These are phyloP conservation scores for Ataeniobius toweri DNA, from an alignment of 2,797 vertebrate species.

Conservation along the genomic window DNA sequence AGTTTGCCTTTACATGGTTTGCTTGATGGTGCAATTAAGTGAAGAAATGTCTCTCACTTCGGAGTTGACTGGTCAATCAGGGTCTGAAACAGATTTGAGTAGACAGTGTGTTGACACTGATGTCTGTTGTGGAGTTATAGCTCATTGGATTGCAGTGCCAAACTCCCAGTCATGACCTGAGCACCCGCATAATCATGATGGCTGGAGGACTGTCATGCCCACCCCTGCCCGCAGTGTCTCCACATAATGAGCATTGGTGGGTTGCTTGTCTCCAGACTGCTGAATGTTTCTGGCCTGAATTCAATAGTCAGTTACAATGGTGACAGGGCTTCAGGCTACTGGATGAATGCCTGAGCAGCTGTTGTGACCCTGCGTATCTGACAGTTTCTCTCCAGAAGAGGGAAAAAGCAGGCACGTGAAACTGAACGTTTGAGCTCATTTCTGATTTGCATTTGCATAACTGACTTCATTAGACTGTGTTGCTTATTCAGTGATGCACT, in stretches of 20 bases:
- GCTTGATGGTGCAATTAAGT: constrained; percentile 61
- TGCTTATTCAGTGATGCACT: not conserved
- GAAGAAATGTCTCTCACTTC: constrained; percentile 41
- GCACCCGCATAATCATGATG: constrained; percentile 35
- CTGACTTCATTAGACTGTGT: constrained; percentile 18
- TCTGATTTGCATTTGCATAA: constrained; percentile 17
- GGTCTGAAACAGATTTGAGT: constrained; percentile 39
- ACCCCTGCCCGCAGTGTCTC: constrained; percentile 35
- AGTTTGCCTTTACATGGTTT: constrained; percentile 50
- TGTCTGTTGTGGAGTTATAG: constrained; percentile 50
- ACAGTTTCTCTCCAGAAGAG: constrained; percentile 39
- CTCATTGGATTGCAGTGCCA: constrained; percentile 44
- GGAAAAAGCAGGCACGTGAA: constrained; percentile 14
- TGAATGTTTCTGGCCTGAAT: constrained; percentile 54
- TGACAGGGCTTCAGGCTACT: constrained; percentile 59
- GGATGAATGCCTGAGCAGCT: constrained; percentile 66
- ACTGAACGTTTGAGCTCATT: constrained; percentile 10
- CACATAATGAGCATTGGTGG: constrained; percentile 69
- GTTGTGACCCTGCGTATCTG: constrained; percentile 41
- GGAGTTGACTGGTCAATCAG: constrained; percentile 45
- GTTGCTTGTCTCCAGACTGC: constrained; percentile 56
- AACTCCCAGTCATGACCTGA: constrained; percentile 63
- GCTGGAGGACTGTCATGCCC: constrained; percentile 57
- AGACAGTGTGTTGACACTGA: constrained; percentile 63
- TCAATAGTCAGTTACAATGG: constrained; percentile 60